These are phyloP conservation scores for Toxotes chatareus DNA, from an alignment of 2,113 vertebrate species.

Conservation along the genomic window DNA sequence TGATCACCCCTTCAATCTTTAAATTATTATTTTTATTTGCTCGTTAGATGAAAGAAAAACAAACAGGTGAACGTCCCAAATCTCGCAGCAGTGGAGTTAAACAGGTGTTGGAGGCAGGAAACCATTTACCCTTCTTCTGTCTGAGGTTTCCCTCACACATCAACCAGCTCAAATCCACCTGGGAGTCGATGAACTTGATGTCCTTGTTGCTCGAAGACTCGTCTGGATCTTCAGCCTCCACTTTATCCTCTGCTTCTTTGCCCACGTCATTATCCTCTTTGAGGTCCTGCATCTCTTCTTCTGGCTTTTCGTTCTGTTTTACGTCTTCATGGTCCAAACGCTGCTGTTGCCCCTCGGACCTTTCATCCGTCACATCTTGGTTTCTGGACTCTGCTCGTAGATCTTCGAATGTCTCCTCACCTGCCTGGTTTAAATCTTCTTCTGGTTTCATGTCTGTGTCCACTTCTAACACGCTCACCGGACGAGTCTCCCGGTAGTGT, in stretches of 20 bases:
- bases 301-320: not conserved
- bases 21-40: too few species aligned
- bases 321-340: not conserved
- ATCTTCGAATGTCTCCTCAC: not conserved
- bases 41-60: too few species aligned
- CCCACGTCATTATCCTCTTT: not conserved
- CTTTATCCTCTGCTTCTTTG: not conserved
- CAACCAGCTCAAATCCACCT: conserved; percentile 23
- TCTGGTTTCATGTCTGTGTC: not conserved
- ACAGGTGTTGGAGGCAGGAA: too few species aligned
- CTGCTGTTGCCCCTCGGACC: not conserved
- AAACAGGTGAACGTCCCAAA: too few species aligned
- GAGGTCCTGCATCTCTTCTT: not conserved
- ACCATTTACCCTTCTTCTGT: conserved; percentile 35
- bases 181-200: conserved; percentile 66
- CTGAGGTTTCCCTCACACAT: conserved; percentile 58
- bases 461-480: not conserved
- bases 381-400: not conserved
- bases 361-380: too few species aligned
- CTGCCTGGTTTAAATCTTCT: not conserved
- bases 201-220: conserved; percentile 46
- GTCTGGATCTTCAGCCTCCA: conserved; percentile 5
- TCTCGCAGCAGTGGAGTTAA: too few species aligned
- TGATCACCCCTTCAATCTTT: not conserved
- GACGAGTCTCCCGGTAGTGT: not conserved